Evolutionary conservation across 2,797 vertebrate genomes (phyloP).

Genomic region (Phrynocephalus guinanensis): DNA sequence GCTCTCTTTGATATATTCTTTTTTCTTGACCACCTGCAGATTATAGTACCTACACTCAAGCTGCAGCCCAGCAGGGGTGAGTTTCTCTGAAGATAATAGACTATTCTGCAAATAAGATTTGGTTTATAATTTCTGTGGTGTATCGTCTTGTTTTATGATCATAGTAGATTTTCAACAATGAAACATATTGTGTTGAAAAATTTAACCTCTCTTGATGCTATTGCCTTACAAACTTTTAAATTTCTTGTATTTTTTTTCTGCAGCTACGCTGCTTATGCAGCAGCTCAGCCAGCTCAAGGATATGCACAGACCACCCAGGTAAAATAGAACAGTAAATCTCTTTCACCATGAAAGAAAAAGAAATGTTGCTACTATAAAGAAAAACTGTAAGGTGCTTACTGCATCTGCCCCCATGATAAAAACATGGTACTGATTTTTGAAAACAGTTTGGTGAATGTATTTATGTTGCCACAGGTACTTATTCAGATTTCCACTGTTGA

Average conservation of each 20-base stretch:
- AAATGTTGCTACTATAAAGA: background rate
- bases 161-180: background rate
- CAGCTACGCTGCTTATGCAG: constrained; percentile 94
- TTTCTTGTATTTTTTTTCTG: constrained; percentile 57
- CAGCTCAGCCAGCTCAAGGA: constrained; percentile 91
- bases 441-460: background rate
- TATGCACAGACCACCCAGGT: constrained; percentile 96
- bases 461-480: background rate
- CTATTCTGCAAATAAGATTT: background rate
- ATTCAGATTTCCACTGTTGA: no score
- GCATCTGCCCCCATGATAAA: background rate
- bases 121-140: background rate
- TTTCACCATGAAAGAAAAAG: background rate
- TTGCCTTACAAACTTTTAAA: constrained; percentile 37
- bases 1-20: constrained; percentile 20
- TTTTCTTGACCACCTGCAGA: constrained; percentile 77
- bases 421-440: background rate
- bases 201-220: background rate
- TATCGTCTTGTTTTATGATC: background rate
- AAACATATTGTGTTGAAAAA: background rate
- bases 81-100: constrained; percentile 21
- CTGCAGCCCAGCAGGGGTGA: constrained; percentile 91
- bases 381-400: background rate
- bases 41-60: constrained; percentile 95
- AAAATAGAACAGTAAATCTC: constrained; percentile 49